Conservation (phyloP, 2,113 vertebrate species). For the Thamnophis sirtalis region DNA sequence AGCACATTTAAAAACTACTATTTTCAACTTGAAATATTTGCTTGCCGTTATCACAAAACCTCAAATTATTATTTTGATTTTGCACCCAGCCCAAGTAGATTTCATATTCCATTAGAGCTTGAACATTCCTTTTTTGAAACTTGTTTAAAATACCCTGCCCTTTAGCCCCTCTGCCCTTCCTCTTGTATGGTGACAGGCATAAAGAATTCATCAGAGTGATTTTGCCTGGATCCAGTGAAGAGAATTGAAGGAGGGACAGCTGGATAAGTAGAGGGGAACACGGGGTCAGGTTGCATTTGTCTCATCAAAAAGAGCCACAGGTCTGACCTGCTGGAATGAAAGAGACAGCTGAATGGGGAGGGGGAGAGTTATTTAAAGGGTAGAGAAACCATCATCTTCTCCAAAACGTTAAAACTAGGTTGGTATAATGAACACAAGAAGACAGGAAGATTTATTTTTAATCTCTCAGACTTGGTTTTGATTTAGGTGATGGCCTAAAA, state of each 20-base stretch:
- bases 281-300: slow-evolving; percentile 49
- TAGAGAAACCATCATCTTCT: neutral
- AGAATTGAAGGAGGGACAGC: slow-evolving; percentile 59
- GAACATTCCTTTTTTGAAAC: neutral
- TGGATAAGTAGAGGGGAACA: slow-evolving; percentile 38
- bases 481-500: neutral
- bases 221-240: slow-evolving; percentile 35
- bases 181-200: slow-evolving; percentile 26
- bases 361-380: slow-evolving; percentile 41
- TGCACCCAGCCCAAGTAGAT: neutral
- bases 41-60: neutral
- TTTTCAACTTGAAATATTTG: neutral
- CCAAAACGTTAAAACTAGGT: neutral
- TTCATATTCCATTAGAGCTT: neutral
- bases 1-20: neutral
- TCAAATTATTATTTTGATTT: neutral
- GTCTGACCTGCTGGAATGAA: slow-evolving; percentile 51
- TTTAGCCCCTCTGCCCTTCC: slow-evolving; percentile 37
- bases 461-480: neutral
- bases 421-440: neutral
- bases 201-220: slow-evolving; percentile 42
- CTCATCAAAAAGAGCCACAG: slow-evolving; percentile 48
- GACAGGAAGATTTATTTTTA: neutral
- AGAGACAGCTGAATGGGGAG: slow-evolving; percentile 40
- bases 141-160: slow-evolving; percentile 33